These are phyloP conservation scores for Lysiphlebus fabarum DNA, from an alignment of 1,140 invertebrate species.

Conservation along the genomic window DNA sequence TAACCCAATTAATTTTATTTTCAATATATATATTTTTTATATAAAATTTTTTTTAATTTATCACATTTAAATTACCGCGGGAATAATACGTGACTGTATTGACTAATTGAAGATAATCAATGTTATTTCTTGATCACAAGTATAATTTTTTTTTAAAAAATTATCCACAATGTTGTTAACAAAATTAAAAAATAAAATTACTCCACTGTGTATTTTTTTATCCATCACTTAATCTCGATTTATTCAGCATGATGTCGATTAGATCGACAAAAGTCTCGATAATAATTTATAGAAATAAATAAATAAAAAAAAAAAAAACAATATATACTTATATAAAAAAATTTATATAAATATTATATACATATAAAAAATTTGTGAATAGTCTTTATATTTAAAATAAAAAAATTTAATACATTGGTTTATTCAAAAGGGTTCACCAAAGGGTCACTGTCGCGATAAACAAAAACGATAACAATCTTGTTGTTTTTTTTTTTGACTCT, in stretches of 20 bases:
- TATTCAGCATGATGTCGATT: constrained; percentile 17
- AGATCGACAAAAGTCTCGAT: not conserved
- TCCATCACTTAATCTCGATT: constrained; percentile 20
- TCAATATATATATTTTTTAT: too few relatives aligned
- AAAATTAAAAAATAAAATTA: constrained; percentile 7
- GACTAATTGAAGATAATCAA: constrained; percentile 16
- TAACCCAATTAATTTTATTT: too few relatives aligned
- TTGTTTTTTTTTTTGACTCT: constrained; percentile 9
- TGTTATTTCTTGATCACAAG: not conserved
- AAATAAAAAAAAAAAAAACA: constrained; percentile 6
- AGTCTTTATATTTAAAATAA: not conserved
- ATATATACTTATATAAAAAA: constrained; percentile 3
- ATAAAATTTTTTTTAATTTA: too few relatives aligned
- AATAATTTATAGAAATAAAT: not conserved
- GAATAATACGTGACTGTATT: constrained; percentile 19
- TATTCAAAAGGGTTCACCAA: not conserved
- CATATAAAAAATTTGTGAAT: not conserved
- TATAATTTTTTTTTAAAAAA: not conserved
- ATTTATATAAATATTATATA: not conserved
- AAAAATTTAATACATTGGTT: not conserved
- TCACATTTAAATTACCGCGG: too few relatives aligned
- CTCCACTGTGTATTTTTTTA: constrained; percentile 1
- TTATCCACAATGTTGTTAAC: not conserved
- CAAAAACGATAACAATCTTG: constrained; percentile 14
- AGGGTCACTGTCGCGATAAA: constrained; percentile 20